Evolutionary conservation across 1,140 invertebrate genomes (phyloP).

Genomic region (Polypedilum vanderplanki): DNA sequence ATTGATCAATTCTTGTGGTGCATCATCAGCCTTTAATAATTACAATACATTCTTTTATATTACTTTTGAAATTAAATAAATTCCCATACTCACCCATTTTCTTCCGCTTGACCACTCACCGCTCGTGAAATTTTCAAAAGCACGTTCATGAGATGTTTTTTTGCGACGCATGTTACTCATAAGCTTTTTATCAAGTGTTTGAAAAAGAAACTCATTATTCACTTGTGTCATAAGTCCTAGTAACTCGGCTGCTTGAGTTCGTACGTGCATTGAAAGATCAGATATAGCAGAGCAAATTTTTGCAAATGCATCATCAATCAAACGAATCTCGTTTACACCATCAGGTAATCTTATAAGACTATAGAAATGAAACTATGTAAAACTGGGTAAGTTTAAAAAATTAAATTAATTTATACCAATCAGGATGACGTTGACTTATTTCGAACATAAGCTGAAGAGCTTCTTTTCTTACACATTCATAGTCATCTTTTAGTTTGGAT

Average conservation of each 20-base stretch:
- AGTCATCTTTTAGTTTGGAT: conserved; percentile 81
- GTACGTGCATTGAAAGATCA: conserved; percentile 81
- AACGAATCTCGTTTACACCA: conserved; percentile 66
- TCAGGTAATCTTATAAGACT: conserved; percentile 59
- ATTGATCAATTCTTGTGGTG: conserved; percentile 68
- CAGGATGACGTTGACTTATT: conserved; percentile 77
- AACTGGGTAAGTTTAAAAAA: conserved; percentile 1
- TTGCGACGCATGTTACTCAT: conserved; percentile 90
- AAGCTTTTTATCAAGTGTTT: conserved; percentile 97
- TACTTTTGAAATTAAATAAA: too few species aligned
- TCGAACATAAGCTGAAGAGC: conserved; percentile 81
- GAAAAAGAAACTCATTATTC: conserved; percentile 82
- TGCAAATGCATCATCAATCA: conserved; percentile 95
- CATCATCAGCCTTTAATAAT: conserved; percentile 60
- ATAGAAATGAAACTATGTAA: conserved; percentile 33
- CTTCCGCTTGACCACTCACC: conserved; percentile 89
- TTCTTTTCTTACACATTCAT: conserved; percentile 83
- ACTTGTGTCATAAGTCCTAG: conserved; percentile 83
- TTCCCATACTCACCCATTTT: conserved; percentile 62
- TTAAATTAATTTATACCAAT: conserved; percentile 54
- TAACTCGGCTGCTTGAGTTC: conserved; percentile 69
- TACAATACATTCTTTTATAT: too few species aligned
- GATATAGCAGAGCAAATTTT: conserved; percentile 90
- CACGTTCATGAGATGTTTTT: conserved; percentile 75
- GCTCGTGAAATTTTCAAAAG: conserved; percentile 67